Conservation (phyloP, 2,113 vertebrate genomes). For the Xyliphius kryptos region DNA sequence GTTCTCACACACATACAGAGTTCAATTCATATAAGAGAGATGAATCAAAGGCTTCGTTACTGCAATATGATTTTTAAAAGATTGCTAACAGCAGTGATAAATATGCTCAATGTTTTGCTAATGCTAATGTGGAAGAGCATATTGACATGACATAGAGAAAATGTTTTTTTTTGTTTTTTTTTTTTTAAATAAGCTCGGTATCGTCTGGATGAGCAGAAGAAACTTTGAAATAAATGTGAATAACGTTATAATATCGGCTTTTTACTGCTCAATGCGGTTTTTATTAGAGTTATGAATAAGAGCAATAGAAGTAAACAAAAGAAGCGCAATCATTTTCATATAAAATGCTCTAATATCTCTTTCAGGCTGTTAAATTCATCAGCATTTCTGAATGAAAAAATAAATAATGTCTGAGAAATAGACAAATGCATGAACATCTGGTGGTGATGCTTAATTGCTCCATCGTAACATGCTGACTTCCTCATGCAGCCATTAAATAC, state of each 20-base stretch:
- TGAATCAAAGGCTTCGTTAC: constrained; percentile 35
- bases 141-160: background rate
- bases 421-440: constrained; percentile 9
- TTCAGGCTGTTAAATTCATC: background rate
- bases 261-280: background rate
- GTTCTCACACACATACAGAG: background rate
- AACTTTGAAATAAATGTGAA: constrained; percentile 1
- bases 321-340: background rate
- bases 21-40: constrained; percentile 30
- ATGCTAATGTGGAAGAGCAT: constrained; percentile 1
- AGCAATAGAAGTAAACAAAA: background rate
- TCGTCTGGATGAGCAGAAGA: background rate
- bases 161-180: too few species aligned
- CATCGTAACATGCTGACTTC: background rate
- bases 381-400: background rate
- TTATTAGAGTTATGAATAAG: background rate
- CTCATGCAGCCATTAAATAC: constrained; percentile 3
- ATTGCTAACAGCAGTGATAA: constrained; percentile 28
- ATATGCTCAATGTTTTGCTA: constrained; percentile 6
- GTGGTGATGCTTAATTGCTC: constrained; percentile 5
- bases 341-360: background rate
- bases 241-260: constrained; percentile 1
- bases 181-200: background rate
- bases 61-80: constrained; percentile 27
- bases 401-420: background rate